Evolutionary conservation across 2,888 invertebrate genomes (phyloP), one percentile per base, ranked within the genome.

Genomic region (Merodon equestris): DNA sequence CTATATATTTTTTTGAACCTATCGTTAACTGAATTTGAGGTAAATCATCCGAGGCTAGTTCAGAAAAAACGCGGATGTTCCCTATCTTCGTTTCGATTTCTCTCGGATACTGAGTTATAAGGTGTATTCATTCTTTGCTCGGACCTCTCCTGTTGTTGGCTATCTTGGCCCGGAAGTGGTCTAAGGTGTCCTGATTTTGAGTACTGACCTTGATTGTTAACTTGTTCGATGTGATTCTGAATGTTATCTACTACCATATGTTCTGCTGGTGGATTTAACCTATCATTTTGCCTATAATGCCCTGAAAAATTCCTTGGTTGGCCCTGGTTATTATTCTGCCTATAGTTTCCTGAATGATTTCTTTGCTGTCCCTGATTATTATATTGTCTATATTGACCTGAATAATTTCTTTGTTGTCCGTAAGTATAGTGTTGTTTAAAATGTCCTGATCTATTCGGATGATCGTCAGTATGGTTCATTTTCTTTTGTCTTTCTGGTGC

Each of bases 21-120:
- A n/a, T n/a, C n/a, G n/a, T n/a, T n/a, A 42, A 40, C 10, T 18
- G 40, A n/a, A 42, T 40, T 40, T 44, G 44, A 0, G 57, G 34
- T 57, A 57, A 10, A 14, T 57, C 27, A 19, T 42, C 56, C 44
- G 56, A 56, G 34, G 57, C 45, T 57, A 45, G 34, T 57, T 57
- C 45, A 34, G 44, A 57, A 57, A 57, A 57, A 57, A 57, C 14
- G 27, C 27, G n/a, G 51, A 14, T 14, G 14, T 51, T 51, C 34
- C 34, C 34, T 15, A 51, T 44, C 5, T 14, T 57, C 13, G 44
- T 27, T 44, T 44, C 44, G 9, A 13, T 9, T 44, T 19, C 27
- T 19, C 19, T 18, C 27, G 10, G n/a, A 12, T 19, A 14, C 36
- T 40, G 12, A 13, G 27, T 13, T n/a, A 2, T 45, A 14, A 45